Base-by-base conservation (phyloP, 2,113 vertebrate genomes). In the Trichomycterus rosablanca region DNA sequence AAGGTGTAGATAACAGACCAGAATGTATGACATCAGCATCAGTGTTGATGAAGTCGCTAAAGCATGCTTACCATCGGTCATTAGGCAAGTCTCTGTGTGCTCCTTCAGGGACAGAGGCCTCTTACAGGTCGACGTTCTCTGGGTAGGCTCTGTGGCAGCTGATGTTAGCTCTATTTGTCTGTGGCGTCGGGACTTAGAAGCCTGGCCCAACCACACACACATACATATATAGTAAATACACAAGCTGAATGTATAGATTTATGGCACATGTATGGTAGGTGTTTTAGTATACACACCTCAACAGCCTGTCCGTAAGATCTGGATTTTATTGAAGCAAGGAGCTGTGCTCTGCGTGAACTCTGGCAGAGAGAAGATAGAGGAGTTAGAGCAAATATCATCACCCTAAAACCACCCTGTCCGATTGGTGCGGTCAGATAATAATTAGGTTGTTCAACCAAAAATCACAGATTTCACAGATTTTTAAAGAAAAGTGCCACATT, bases 311-410 rank as follows among this genome's bases (percentile, higher is more conserved):
- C 84, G 28, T 91, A 98, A 0, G 92, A 92, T 54, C 65, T 92
- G 1, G 89, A 89, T 50, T 97, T 97, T 81, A 98, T 93, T 73
- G 81, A 84, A 0, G 92, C 89, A 54, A 97, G 74, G 16, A 82
- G 81, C 59, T 12, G 76, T 22, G 92, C 94, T 83, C 95, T 86
- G 58, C 65, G 81, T 65, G 89, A 89, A 50, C 82, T 78, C 95
- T 98, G 74, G 49, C 81, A 16, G 19, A 53, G 7, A 35, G 10
- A 53, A 40, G 12, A 40, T 48, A 35, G 4, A 55, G 10, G 24
- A 9, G 42, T 42, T 15, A 54, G 20, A 39, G n/a, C n/a, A n/a
- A n/a, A 8, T 2, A 2, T 3, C 22, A 8, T 30, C n/a, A 2
- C 46, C 2, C 0, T 18, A 7, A 40, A 37, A 45, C 22, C 26